Base-by-base conservation (phyloP, 1,140 invertebrate species). In the Drosophila melanica region DNA sequence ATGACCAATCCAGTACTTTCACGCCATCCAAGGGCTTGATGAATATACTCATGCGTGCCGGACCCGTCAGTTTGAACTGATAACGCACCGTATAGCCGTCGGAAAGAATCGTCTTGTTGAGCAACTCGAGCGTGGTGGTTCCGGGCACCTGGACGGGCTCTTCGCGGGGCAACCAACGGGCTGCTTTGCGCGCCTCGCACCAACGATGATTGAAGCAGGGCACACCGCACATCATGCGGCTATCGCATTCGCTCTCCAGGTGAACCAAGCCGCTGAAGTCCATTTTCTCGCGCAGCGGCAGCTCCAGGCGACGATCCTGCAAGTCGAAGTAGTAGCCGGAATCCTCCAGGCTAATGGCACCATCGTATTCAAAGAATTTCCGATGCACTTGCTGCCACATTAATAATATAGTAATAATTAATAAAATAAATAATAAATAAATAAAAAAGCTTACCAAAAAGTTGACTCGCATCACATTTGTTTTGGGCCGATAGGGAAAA, bases 241-340 rank as follows among this genome's bases (percentile, higher is more conserved):
- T 93, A 27, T 93, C 84, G 84, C 96, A 96, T 44, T 94, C 93
- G 75, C 94, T 92, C 11, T 92, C 89, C 14, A 95, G 92, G 23
- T 91, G 73, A 39, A 92, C 93, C 44, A 95, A 93, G 30, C 94
- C 93, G 50, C 93, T 92, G 7, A 93, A 48, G 50, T 91, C 72
- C n/a, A 91, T 65, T 7, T 39, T 74, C 11, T 81, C 86, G 57
- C 93, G 92, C 35, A 96, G 92, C 12, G 94, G 94, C 39, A 93
- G 81, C 42, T 94, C 93, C 86, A 94, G 93, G 71, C 95, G 94
- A 78, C 95, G 94, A 82, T 97, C 96, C 90, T 96, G 93, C 75
- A 96, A 93, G 9, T 95, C 94, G 70, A 96, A 93, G 94, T 95
- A 96, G 73, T 95, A 94, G 23, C 95, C 95, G 14, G 94, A 94